These are phyloP conservation scores for Lasioglossum pauxillum DNA, from an alignment of 2,888 invertebrate species.

Conservation along the genomic window DNA sequence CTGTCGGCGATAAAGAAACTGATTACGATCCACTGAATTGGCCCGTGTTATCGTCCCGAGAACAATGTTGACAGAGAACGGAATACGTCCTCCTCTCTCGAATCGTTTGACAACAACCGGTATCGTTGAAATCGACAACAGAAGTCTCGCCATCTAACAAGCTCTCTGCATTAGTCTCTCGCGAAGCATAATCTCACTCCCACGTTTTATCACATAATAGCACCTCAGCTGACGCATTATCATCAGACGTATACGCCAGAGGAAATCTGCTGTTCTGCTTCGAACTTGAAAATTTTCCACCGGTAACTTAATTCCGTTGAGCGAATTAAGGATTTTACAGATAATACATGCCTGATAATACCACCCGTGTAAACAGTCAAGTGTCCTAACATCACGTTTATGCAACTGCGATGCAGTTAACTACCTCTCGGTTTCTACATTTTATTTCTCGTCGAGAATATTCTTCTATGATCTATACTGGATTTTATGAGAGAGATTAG, in stretches of 20 bases:
- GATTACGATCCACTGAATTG: conserved; percentile 38
- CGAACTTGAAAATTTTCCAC: neutral
- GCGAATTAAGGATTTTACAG: neutral
- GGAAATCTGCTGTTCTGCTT: neutral
- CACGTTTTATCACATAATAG: neutral
- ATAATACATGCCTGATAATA: neutral
- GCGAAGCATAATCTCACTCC: neutral
- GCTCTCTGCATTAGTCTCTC: neutral
- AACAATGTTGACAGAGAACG: neutral
- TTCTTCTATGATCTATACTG: neutral
- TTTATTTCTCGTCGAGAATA: neutral
- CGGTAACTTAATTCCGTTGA: neutral
- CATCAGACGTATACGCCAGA: neutral
- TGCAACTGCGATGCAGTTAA: neutral
- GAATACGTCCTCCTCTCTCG: neutral
- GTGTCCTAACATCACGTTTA: neutral
- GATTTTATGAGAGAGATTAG: neutral
- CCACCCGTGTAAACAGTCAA: neutral
- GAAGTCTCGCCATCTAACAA: neutral
- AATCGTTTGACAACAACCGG: neutral
- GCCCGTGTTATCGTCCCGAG: conserved; percentile 16
- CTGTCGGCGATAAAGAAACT: conserved; percentile 19
- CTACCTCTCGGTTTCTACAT: neutral
- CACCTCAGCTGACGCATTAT: neutral
- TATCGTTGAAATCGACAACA: neutral